phyloP scores from a whole-genome alignment of 2,113 vertebrate species.

The Hipposideros armiger region DNA sequence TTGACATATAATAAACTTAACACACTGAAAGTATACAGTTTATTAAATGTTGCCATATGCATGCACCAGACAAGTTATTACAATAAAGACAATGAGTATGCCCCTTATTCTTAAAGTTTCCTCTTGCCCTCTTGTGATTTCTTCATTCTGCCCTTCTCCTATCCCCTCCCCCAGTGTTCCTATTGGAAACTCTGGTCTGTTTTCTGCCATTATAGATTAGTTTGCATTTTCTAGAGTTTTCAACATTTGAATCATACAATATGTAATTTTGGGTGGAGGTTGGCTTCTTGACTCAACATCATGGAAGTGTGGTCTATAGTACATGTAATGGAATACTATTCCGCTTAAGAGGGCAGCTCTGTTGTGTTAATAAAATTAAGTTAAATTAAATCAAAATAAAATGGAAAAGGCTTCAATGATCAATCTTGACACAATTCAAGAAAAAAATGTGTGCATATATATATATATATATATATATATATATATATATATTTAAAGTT shows the following conservation, averaged over 20 bases:
- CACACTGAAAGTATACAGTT: neutral
- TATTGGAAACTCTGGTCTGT: neutral
- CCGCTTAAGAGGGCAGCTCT: too few species aligned
- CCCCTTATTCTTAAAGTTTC: neutral
- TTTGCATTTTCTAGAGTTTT: neutral
- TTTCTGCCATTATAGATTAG: neutral
- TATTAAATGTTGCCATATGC: neutral
- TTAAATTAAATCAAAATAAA: too few species aligned
- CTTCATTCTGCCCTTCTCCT: neutral
- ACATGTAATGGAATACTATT: too few species aligned
- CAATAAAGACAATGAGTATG: neutral
- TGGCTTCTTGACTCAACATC: neutral
- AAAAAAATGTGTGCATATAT: neutral
- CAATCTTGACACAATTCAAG: conserved; percentile 27
- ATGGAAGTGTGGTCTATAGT: neutral
- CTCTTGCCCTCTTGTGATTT: neutral
- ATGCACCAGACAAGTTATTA: neutral
- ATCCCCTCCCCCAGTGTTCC: neutral
- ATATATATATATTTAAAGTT: neutral
- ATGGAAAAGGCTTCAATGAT: neutral
- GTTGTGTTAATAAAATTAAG: too few species aligned
- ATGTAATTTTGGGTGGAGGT: neutral
- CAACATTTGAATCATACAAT: neutral
- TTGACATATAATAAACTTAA: neutral
- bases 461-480: neutral